A percentile compares a stretch with the other conserved stretches of the same genome.
Evolutionary conservation across 2,888 invertebrate species (phyloP).

Genomic region (Erpobdella octoculata): DNA sequence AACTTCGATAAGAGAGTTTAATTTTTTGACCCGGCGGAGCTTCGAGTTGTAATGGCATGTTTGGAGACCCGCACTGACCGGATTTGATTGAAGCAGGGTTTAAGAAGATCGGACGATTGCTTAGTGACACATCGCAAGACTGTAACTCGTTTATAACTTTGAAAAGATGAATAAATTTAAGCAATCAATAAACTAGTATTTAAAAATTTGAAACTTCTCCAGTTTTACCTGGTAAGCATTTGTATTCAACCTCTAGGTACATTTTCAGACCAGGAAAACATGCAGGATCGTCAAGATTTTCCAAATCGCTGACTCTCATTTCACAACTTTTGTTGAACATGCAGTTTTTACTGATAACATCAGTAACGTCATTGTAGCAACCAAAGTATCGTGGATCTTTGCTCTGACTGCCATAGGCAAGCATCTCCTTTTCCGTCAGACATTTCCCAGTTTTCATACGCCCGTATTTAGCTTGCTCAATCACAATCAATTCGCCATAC

Average conservation of each 20-base stretch:
- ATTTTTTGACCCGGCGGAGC: too few species aligned
- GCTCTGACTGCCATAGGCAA: background rate
- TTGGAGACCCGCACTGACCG: too few species aligned
- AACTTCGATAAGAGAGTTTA: too few species aligned
- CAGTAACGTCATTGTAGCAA: constrained; percentile 17
- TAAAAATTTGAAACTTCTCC: too few species aligned
- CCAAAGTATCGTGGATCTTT: background rate
- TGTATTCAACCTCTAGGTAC: constrained; percentile 27
- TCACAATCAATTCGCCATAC: constrained; percentile 8
- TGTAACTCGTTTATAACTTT: too few species aligned
- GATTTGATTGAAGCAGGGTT: too few species aligned
- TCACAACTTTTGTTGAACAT: constrained; percentile 3
- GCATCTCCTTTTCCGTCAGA: background rate
- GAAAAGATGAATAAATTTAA: too few species aligned
- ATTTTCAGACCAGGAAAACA: constrained; percentile 19
- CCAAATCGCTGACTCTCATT: background rate
- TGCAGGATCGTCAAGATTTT: background rate
- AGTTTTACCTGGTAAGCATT: constrained; percentile 17
- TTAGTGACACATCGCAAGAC: too few species aligned
- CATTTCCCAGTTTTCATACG: constrained; percentile 24
- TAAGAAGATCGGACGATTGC: too few species aligned
- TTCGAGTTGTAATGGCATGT: too few species aligned
- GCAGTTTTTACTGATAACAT: background rate
- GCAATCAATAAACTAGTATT: too few species aligned
- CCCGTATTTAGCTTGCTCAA: constrained; percentile 24